Evolutionary conservation across 2,888 invertebrate genomes (phyloP), one percentile per base, ranked within the genome.

Genomic region (Caenorhabditis doughertyi): DNA sequence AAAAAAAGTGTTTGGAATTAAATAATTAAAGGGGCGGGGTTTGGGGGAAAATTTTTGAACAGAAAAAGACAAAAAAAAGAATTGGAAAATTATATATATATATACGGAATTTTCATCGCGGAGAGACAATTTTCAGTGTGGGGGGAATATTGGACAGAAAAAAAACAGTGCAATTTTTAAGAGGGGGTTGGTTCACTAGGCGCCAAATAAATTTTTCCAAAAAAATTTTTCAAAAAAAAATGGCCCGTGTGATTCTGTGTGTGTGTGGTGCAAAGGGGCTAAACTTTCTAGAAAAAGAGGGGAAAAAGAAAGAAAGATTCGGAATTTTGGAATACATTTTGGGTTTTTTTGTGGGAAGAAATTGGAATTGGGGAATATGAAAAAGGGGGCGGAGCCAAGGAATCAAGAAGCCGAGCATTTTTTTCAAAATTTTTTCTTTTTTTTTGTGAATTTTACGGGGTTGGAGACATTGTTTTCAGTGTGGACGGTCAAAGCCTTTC

Each of bases 391-490:
- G 21, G 21, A 39, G 35, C 11, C 11, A 58, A 35, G 21, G n/a
- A n/a, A n/a, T n/a, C n/a, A n/a, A 13, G 25, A 49, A 64, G 42
- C 58, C 35, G 32, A 7, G 23, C 9, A 16, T 7, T 23, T 35
- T 64, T 64, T 49, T 29, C 1, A 2, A 32, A 1, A 16, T 49
- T 64, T 64, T 64, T 64, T n/a, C 18, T 29, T 27, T 64, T 49
- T 64, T 64, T 64, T 64, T 29, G 4, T n/a, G 67, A 23, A 16
- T 68, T 68, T 68, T 68, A 68, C 68, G n/a, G 53, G 53, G 55
- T 55, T 68, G 53, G 21, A 42, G 42, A 27, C 55, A 42, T 42
- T 68, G n/a, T 68, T 68, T 55, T 68, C 13, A 25, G 35, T n/a
- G 32, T 11, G 16, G 47, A 23, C 13, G 25, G 44, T 25, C 44